Evolutionary conservation across 2,888 invertebrate species (phyloP).

Genomic region (Lithophane leautieri): DNA sequence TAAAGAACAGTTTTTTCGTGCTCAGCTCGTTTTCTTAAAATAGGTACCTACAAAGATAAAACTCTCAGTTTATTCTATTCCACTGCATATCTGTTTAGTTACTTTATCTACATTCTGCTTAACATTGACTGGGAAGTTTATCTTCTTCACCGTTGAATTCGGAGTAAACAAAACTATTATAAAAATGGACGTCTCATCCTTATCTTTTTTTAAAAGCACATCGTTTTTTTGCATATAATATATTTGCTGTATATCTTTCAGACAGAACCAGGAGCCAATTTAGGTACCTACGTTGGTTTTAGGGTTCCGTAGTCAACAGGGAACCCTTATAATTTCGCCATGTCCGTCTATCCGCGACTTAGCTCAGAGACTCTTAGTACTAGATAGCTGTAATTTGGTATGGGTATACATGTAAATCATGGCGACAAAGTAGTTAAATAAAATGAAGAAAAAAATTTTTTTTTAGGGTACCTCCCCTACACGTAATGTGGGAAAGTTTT

Average conservation of each 20-base stretch:
- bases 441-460: too few relatives aligned
- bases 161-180: not conserved
- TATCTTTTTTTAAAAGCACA: not conserved
- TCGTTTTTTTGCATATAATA: not conserved
- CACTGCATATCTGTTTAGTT: not conserved
- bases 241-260: not conserved
- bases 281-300: not conserved
- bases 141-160: not conserved
- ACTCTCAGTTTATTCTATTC: constrained; percentile 15
- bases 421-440: too few relatives aligned
- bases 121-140: not conserved
- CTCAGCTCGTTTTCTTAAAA: not conserved
- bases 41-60: constrained; percentile 17
- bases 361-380: too few relatives aligned
- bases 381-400: too few relatives aligned
- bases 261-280: not conserved
- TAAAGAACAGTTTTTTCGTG: not conserved
- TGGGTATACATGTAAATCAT: too few relatives aligned
- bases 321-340: too few relatives aligned
- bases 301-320: too few relatives aligned
- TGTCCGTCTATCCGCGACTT: too few relatives aligned
- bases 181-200: not conserved
- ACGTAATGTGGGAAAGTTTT: too few relatives aligned
- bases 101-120: not conserved
- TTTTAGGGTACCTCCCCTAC: too few relatives aligned